A percentile compares a stretch with the other conserved stretches of the same genome.
phyloP scores from a whole-genome alignment of 2,888 invertebrate genomes.

The Laspeyria flexula region DNA sequence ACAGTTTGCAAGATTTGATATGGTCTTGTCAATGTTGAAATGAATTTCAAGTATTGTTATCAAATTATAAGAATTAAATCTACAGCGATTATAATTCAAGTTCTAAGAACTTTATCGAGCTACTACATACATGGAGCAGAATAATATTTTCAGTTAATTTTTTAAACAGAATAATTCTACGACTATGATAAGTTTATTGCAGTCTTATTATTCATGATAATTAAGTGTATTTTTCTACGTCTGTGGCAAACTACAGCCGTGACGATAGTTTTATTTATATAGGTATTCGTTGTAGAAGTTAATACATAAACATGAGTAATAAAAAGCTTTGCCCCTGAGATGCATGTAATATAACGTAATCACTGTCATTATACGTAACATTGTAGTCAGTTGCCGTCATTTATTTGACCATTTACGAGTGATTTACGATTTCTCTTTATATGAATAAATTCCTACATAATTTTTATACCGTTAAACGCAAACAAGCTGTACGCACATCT shows the following conservation, averaged over 20 bases:
- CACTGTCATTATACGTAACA: slow-evolving; percentile 24
- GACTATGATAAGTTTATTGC: too few species aligned
- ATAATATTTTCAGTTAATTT: too few species aligned
- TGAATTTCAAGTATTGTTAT: too few species aligned
- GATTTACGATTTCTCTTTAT: slow-evolving; percentile 21
- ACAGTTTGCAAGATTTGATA: too few species aligned
- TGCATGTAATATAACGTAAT: slow-evolving; percentile 39
- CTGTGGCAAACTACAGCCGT: slow-evolving; percentile 11
- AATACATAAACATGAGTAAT: slow-evolving; percentile 38
- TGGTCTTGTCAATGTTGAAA: too few species aligned
- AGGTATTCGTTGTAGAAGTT: slow-evolving; percentile 20
- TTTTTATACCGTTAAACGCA: too few species aligned
- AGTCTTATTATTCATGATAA: not conserved
- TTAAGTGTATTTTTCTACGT: slow-evolving; percentile 5
- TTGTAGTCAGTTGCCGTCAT: slow-evolving; percentile 16
- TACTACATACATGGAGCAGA: too few species aligned
- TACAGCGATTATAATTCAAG: too few species aligned
- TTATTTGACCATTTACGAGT: slow-evolving; percentile 25
- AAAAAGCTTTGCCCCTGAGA: slow-evolving; percentile 40
- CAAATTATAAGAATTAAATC: too few species aligned
- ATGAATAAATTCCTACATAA: not conserved
- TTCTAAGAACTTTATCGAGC: too few species aligned
- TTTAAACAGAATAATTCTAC: too few species aligned
- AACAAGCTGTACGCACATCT: too few species aligned
- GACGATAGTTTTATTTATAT: slow-evolving; percentile 15